These are phyloP conservation scores for Drosophila repleta DNA, from an alignment of 1,140 invertebrate genomes.

Conservation along the genomic window DNA sequence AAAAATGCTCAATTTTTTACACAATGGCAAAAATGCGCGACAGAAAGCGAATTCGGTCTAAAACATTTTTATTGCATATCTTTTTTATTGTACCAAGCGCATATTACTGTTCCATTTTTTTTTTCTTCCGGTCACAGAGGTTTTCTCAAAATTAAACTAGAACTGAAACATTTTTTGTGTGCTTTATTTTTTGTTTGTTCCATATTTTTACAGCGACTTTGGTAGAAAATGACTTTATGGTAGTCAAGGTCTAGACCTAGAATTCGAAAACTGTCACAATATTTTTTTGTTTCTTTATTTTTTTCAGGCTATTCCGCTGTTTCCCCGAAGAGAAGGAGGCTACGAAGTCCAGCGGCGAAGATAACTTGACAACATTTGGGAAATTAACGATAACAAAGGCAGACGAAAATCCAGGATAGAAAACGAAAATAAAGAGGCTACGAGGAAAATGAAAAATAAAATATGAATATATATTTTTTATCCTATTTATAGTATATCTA, in stretches of 20 bases:
- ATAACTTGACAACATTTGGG: constrained; percentile 66
- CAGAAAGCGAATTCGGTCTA: constrained; percentile 69
- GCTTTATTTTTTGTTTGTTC: constrained; percentile 65
- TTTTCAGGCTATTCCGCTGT: constrained; percentile 16
- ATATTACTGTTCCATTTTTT: constrained; percentile 76
- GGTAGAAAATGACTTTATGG: constrained; percentile 70
- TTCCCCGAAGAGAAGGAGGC: constrained; percentile 54
- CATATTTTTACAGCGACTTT: constrained; percentile 57
- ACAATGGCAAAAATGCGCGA: constrained; percentile 71
- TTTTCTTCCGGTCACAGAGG: constrained; percentile 47
- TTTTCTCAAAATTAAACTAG: constrained; percentile 76
- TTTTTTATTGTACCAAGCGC: constrained; percentile 68
- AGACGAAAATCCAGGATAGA: constrained; percentile 25
- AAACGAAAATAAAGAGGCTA: background rate
- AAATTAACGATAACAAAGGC: constrained; percentile 55
- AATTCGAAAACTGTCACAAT: constrained; percentile 63
- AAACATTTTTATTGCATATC: constrained; percentile 65
- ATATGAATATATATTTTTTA: too few species aligned
- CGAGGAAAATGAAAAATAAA: background rate
- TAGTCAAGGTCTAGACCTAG: constrained; percentile 60
- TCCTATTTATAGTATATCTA: too few species aligned
- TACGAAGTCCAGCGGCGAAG: constrained; percentile 63
- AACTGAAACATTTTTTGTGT: constrained; percentile 78
- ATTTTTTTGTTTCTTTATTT: constrained; percentile 42
- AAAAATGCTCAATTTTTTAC: constrained; percentile 81